Base-by-base conservation (phyloP, 2,888 invertebrate genomes). In the Nymphalis c-album region DNA sequence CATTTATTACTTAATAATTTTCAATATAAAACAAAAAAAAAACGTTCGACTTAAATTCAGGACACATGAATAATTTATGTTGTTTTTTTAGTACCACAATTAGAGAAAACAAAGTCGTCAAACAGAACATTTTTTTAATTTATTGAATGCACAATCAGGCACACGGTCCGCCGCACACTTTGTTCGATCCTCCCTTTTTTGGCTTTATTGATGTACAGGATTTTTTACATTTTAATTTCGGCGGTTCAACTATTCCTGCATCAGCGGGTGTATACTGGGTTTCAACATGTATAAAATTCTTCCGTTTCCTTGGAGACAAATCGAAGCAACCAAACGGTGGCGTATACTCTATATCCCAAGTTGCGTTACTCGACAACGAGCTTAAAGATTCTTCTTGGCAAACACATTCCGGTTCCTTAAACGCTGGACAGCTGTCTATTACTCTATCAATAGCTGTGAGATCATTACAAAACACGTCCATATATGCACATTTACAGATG, bases 331-430 rank as follows among this genome's bases (percentile, higher is more conserved):
- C 95, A 53, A 95, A 95, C 0, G 95, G 95, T 1, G 95, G 95
- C 0, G 95, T 95, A 63, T 95, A 95, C 69, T 95, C 95, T 51
- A 95, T 94, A 76, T 95, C 95, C 84, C 95, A 93, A 67, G 95
- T 95, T 1, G 94, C 94, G 70, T 95, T 95, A 64, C 93, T 93
- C 0, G 93, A 93, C 2, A 91, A 71, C 13, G 91, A 90, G 71
- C 91, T 90, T 18, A 91, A 67, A 0, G 90, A 90, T 73, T 90
- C 88, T 18, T 84, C 86, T 57, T 85, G 76, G 59, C 92, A 92
- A 17, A 90, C 66, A 64, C 92, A 92, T 0, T 85, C 88, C 0
- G 91, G 91, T 40, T 90, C 91, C 69, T 88, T 89, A 50, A 91
- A 92, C 0, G 89, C 87, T 47, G 92, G 91, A 71, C 90, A 91